Base-by-base conservation (phyloP, 2,113 vertebrate genomes). In the Colossoma macropomum region DNA sequence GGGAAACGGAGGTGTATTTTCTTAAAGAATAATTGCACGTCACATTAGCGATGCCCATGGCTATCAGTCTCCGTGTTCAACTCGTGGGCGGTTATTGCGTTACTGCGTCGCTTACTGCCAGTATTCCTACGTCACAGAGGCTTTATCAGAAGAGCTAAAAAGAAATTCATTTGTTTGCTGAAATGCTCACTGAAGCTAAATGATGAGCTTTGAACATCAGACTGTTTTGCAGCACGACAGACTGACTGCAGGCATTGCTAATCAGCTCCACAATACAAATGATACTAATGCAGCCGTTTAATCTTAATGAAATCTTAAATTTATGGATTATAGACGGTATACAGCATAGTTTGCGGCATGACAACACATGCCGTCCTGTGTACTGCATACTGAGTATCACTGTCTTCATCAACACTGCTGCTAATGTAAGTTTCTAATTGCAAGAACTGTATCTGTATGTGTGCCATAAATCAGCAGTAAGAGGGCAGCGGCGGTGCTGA, bases 1-100 rank as follows among this genome's bases (percentile, higher is more conserved):
- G 54, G 56, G 38, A 30, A 41, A n/a, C 4, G n/a, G 32, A 41
- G 52, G 76, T 50, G 60, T 28, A 23, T 17, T 1, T 52, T 8
- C 16, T 80, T 71, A 80, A 80, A 71, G 66, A 80, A 71, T 70
- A 56, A 79, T 25, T 70, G 48, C 63, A n/a, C 45, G 34, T 45
- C n/a, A 4, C 65, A 60, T 80, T 71, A 80, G 66, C 34, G 10
- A 70, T 32, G 3, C 78, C 32, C 32, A 71, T 48, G 15, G 3
- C 5, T 30, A 60, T 30, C 38, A 17, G 32, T 72, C 68, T 60
- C 25, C 3, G 16, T 9, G 71, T 30, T 34, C 52, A 15, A 48
- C 60, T 80, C n/a, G 52, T 60, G 68, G 68, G 69, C 13, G 30
- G 54, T 56, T 21, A 23, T 56, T 56, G 21, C 50, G 1, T 71